These are phyloP conservation scores for Phalangium opilio DNA, from an alignment of 2,888 invertebrate genomes.

Conservation along the genomic window DNA sequence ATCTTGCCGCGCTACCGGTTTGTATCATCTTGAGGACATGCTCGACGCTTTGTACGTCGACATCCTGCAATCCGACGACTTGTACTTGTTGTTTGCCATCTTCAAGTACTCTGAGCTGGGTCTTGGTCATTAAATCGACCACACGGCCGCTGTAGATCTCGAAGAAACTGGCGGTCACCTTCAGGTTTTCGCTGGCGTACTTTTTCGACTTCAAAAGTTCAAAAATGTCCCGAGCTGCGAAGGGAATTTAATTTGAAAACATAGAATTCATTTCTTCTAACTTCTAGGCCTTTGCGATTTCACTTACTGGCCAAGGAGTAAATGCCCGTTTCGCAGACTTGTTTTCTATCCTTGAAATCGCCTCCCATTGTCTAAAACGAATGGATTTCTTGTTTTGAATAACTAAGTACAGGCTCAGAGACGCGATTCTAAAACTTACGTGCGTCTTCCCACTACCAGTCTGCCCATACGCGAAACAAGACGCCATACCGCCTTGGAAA, in stretches of 20 bases:
- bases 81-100: slow-evolving; percentile 96
- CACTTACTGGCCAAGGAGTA: slow-evolving; percentile 71
- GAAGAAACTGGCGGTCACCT: slow-evolving; percentile 90
- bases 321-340: slow-evolving; percentile 92
- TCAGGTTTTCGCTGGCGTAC: slow-evolving; percentile 67
- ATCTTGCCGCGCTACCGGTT: slow-evolving; percentile 62
- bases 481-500: slow-evolving; percentile 98
- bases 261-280: no score
- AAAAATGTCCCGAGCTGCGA: slow-evolving; percentile 71
- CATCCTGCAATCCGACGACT: slow-evolving; percentile 86
- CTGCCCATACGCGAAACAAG: slow-evolving; percentile 99
- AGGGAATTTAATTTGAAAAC: no score
- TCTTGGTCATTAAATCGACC: no score
- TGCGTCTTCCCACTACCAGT: slow-evolving; percentile 88
- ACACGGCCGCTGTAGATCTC: slow-evolving; percentile 84
- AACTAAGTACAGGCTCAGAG: no score
- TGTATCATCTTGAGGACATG: slow-evolving; percentile 84
- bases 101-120: slow-evolving; percentile 66
- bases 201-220: slow-evolving; percentile 60
- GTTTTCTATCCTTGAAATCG: slow-evolving; percentile 77
- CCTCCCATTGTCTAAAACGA: slow-evolving; percentile 82
- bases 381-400: no score
- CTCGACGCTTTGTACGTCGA: slow-evolving; percentile 72
- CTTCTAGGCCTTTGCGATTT: no score
- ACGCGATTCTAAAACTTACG: slow-evolving; percentile 21